Evolutionary conservation across 2,797 vertebrate genomes (phyloP).

Genomic region (Graptemys geographica): DNA sequence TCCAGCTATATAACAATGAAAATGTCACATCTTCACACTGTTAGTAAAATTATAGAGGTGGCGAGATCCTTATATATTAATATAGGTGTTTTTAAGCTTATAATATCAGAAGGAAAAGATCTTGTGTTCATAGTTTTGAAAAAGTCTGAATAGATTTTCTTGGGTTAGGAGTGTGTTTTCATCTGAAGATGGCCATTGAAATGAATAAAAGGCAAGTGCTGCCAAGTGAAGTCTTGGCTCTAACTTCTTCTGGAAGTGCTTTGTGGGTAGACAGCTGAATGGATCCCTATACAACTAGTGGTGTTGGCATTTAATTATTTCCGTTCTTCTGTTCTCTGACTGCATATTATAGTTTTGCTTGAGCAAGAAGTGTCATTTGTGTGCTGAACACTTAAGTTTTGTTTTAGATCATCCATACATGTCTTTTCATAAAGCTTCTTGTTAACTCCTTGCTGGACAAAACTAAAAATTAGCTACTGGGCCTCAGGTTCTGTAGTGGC

Average conservation of each 20-base stretch:
- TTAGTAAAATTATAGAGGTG: not conserved
- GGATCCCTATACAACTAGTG: slow-evolving; percentile 58
- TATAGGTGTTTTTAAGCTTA: not conserved
- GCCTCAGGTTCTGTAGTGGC: rapidly evolving
- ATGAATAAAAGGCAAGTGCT: slow-evolving; percentile 59
- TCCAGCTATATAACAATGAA: not conserved
- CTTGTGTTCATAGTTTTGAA: not conserved
- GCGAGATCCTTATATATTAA: not conserved
- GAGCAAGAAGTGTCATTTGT: slow-evolving; percentile 52
- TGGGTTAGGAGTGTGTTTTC: slow-evolving; percentile 41
- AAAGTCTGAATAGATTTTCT: slow-evolving; percentile 38
- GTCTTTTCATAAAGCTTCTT: not conserved
- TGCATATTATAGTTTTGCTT: slow-evolving; percentile 32
- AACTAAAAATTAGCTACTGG: rapidly evolving
- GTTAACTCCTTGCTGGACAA: rapidly evolving
- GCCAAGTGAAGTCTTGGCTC: slow-evolving; percentile 78
- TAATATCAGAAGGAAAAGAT: slow-evolving; percentile 20
- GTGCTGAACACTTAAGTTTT: not conserved
- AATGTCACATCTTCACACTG: not conserved
- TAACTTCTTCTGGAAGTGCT: slow-evolving; percentile 69
- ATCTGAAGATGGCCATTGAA: slow-evolving; percentile 57
- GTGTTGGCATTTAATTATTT: slow-evolving; percentile 73
- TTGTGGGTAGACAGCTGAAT: slow-evolving; percentile 78
- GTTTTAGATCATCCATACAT: not conserved
- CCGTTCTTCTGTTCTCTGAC: slow-evolving; percentile 51